Conservation (phyloP, 2,888 invertebrate species). For the Leptinotarsa tumamoca region DNA sequence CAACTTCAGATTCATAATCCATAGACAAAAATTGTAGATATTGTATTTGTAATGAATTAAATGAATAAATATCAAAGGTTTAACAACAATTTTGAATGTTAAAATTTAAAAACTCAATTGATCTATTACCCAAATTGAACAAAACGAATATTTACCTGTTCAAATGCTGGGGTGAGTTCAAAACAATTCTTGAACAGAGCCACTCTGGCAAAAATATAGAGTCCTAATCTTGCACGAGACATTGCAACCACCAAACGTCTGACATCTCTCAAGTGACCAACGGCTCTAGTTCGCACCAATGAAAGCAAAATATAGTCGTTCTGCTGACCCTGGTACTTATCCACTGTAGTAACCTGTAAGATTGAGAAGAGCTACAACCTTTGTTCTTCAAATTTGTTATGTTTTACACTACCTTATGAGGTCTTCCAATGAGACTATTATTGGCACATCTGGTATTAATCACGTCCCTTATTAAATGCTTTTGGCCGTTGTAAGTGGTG, state of each 20-base stretch:
- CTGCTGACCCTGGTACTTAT: conserved; percentile 99
- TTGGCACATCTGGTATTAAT: conserved; percentile 92
- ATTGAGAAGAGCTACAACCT: not conserved
- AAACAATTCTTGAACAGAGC: conserved; percentile 96
- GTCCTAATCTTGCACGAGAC: conserved; percentile 95
- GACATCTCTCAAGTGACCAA: conserved; percentile 98
- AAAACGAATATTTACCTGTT: conserved; percentile 72
- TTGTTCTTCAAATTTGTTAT: too few species aligned
- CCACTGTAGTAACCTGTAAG: conserved; percentile 88
- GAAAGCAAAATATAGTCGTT: conserved; percentile 98
- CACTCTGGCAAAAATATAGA: conserved; percentile 95
- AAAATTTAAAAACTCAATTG: too few species aligned
- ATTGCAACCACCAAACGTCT: conserved; percentile 97
- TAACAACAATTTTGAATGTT: too few species aligned
- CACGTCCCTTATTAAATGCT: conserved; percentile 96
- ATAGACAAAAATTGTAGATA: too few species aligned
- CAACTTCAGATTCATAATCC: too few species aligned
- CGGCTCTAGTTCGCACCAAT: conserved; percentile 93
- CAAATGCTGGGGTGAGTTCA: conserved; percentile 95
- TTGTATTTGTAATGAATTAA: too few species aligned
- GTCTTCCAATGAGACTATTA: conserved; percentile 94
- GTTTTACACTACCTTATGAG: conserved; percentile 81
- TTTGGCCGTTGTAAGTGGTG: conserved; percentile 99
- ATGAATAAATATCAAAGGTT: too few species aligned
- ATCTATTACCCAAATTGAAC: too few species aligned